phyloP scores from a whole-genome alignment of 2,888 invertebrate genomes.

The Silvanus unidentatus region DNA sequence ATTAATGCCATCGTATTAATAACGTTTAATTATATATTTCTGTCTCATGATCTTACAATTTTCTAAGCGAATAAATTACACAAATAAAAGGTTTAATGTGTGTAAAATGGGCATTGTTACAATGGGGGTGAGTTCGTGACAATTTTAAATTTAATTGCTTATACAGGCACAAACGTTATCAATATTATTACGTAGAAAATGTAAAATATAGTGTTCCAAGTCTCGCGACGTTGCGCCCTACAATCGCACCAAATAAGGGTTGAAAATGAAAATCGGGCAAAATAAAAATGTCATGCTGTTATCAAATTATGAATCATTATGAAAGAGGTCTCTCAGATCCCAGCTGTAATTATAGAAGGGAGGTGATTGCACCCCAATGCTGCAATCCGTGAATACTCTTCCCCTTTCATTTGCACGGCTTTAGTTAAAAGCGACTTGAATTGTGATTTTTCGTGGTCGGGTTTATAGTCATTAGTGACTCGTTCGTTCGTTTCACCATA shows the following conservation, averaged over 20 bases:
- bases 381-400: slow-evolving; percentile 4
- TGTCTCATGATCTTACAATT: too few species aligned
- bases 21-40: too few species aligned
- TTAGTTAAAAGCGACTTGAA: slow-evolving; percentile 4
- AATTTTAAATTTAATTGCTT: slow-evolving; percentile 14
- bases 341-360: slow-evolving; percentile 1
- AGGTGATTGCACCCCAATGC: slow-evolving; percentile 5
- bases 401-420: slow-evolving; percentile 5
- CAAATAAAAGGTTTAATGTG: too few species aligned
- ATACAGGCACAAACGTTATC: slow-evolving; percentile 9
- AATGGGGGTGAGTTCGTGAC: slow-evolving; percentile 9
- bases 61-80: too few species aligned
- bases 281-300: slow-evolving; percentile 13
- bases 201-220: slow-evolving; percentile 8
- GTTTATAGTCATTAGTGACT: slow-evolving; percentile 6
- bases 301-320: slow-evolving; percentile 18
- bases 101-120: too few species aligned
- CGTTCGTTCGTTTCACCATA: not conserved
- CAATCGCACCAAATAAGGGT: not conserved
- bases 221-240: not conserved
- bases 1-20: too few species aligned
- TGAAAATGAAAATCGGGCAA: slow-evolving; percentile 7
- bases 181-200: slow-evolving; percentile 7
- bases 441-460: slow-evolving; percentile 6
- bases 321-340: slow-evolving; percentile 2